Base-by-base conservation (phyloP, 2,888 invertebrate genomes). In the Hirtodrosophila cameraria region DNA sequence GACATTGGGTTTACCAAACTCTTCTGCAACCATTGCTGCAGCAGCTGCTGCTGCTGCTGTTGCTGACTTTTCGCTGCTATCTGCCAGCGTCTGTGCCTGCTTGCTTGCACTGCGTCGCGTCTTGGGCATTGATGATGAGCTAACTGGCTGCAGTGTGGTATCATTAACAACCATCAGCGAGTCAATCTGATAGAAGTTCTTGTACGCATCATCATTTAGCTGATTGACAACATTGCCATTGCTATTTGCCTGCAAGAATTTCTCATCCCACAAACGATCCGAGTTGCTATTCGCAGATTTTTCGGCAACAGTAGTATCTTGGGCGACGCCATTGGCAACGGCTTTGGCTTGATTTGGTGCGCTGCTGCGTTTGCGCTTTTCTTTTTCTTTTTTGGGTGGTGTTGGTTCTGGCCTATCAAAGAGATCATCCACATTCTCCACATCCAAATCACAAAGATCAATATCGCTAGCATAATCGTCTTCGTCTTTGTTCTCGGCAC, bases 181-280 rank as follows among this genome's bases (percentile, higher is more conserved):
- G 49, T 91, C 91, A 30, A 92, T 92, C 63, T 92, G 92, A 59
- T 92, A 90, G 31, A 92, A 75, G 6, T 91, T 90, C 31, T 91
- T 90, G 54, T 91, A 92, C 2, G 90, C 87, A 39, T 92, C 91
- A 23, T 91, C 91, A 15, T n/a, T 15, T 71, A 73, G 2, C 16
- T 53, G 20, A 9, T 46, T 43, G 36, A 7, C 18, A 2, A 1
- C 49, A 9, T 39, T 54, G 8, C 49, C 60, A 38, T 46, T 72
- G 48, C 50, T 12, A 15, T 49, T 42, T n/a, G 88, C 74, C 52
- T 87, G 86, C 42, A 88, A 72, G 2, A 88, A 75, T 54, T 90
- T 90, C 16, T 86, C 83, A 54, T 87, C 88, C 90, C 90, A 90
- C 8, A 78, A 50, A 11, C 81, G 81, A 58, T 88, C 88, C n/a